These are phyloP conservation scores for Myotis myotis DNA, from an alignment of 2,797 vertebrate genomes.

Conservation along the genomic window DNA sequence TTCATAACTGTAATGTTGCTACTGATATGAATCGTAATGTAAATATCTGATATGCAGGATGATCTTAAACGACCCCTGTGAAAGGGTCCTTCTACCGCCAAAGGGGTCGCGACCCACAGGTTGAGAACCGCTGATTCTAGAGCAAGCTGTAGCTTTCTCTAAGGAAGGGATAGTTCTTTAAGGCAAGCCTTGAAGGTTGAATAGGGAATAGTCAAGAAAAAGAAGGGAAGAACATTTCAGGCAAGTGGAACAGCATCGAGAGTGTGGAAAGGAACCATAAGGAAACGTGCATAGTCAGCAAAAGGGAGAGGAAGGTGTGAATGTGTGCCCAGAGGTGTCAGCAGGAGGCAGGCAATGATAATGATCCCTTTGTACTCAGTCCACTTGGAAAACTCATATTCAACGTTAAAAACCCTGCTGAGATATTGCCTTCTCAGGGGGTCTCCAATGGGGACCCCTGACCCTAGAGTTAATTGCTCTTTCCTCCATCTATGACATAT, in stretches of 20 bases:
- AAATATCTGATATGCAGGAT: no score
- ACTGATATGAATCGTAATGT: no score
- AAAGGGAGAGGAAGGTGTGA: not conserved
- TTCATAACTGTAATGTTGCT: no score
- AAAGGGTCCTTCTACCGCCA: no score
- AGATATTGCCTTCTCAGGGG: not conserved
- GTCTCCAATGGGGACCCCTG: not conserved
- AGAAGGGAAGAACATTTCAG: not conserved
- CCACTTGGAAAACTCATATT: slow-evolving; percentile 37
- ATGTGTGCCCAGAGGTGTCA: not conserved
- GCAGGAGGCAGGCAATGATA: not conserved
- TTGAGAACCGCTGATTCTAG: no score
- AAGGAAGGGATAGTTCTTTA: not conserved
- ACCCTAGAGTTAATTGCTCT: not conserved
- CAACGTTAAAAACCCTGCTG: slow-evolving; percentile 30
- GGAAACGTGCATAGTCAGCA: not conserved
- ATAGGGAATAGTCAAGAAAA: not conserved
- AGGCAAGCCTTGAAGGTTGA: not conserved
- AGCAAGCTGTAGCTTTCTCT: not conserved
- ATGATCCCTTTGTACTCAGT: not conserved
- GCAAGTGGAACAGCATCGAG: not conserved
- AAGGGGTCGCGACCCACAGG: no score
- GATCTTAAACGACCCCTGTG: no score
- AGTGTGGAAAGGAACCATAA: not conserved
- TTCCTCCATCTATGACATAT: not conserved